phyloP scores from a whole-genome alignment of 2,888 invertebrate genomes.

The Monoplex corrugatus region DNA sequence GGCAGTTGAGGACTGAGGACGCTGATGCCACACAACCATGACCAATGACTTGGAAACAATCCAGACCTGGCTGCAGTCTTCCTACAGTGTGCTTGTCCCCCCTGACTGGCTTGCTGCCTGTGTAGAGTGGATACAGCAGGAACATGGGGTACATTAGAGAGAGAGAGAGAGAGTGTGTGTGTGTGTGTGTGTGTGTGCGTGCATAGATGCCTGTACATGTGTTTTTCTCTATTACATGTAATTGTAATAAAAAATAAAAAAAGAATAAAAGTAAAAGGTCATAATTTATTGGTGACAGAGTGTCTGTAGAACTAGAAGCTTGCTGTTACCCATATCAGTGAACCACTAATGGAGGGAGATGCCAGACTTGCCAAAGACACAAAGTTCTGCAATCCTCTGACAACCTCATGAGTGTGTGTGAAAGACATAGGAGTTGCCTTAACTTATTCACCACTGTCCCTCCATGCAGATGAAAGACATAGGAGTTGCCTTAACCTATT shows the following conservation, averaged over 20 bases:
- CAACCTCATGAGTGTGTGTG: too few relatives aligned
- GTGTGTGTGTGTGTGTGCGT: slow-evolving; percentile 11
- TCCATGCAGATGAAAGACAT: too few relatives aligned
- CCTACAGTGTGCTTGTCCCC: slow-evolving; percentile 69
- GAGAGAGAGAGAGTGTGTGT: not conserved
- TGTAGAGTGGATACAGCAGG: slow-evolving; percentile 77
- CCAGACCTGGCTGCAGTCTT: slow-evolving; percentile 62
- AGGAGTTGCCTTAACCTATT: too few relatives aligned
- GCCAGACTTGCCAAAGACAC: too few relatives aligned
- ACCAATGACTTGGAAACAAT: slow-evolving; percentile 58
- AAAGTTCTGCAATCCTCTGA: too few relatives aligned
- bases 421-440: too few relatives aligned
- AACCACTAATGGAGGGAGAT: too few relatives aligned
- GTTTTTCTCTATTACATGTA: not conserved
- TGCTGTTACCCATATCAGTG: too few relatives aligned
- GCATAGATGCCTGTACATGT: not conserved
- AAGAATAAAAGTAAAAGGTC: too few relatives aligned
- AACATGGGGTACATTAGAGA: slow-evolving; percentile 68
- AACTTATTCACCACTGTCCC: too few relatives aligned
- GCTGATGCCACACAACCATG: not conserved
- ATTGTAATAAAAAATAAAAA: not conserved
- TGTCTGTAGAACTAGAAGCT: too few relatives aligned
- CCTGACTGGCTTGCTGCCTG: slow-evolving; percentile 79
- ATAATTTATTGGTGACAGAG: too few relatives aligned
- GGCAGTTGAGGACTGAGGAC: not conserved